Evolutionary conservation across 2,797 vertebrate genomes (phyloP), one percentile per base, ranked within the genome.

Genomic region (Mormyrus hasselquistii): DNA sequence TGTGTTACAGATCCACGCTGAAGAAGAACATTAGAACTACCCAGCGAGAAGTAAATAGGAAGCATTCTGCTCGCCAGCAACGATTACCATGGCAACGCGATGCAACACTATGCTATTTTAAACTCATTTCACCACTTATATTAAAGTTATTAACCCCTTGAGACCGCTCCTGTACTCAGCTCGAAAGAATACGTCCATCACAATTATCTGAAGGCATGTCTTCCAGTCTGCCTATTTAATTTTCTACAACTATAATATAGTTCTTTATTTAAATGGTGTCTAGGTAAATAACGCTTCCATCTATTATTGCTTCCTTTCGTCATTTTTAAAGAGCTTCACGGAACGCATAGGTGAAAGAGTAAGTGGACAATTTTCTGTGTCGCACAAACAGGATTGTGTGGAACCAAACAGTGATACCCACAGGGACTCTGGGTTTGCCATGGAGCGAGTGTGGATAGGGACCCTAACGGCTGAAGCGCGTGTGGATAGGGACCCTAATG

Each of bases 71-170:
- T 92, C 93, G 93, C 90, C 92, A 88, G 89, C 91, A 62, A 83
- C 92, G 90, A 95, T 96, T 91, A 8, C 95, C 96, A 96, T 95
- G 94, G 95, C 92, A 96, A 96, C 96, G 93, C 93, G 93, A 94
- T 93, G 93, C 91, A 93, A 94, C 91, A 93, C 91, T 79, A 89
- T 93, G 93, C 94, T 96, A 96, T 96, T 96, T 96, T 95, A 94
- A 95, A 95, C 94, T 94, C 94, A 93, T 94, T 95, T 96, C 95
- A 95, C 94, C 95, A 95, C 94, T 94, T 93, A 95, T 94, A 95
- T 93, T 93, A 92, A 91, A 93, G 93, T 94, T 94, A 94, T 95
- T 96, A 96, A 95, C 95, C 94, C 94, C 94, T 95, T 92, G 88
- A 89, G 94, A 93, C 92, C 93, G 93, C 92, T 92, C 94, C 94